These are phyloP conservation scores for Dione juno DNA, from an alignment of 2,888 invertebrate genomes.

Conservation along the genomic window DNA sequence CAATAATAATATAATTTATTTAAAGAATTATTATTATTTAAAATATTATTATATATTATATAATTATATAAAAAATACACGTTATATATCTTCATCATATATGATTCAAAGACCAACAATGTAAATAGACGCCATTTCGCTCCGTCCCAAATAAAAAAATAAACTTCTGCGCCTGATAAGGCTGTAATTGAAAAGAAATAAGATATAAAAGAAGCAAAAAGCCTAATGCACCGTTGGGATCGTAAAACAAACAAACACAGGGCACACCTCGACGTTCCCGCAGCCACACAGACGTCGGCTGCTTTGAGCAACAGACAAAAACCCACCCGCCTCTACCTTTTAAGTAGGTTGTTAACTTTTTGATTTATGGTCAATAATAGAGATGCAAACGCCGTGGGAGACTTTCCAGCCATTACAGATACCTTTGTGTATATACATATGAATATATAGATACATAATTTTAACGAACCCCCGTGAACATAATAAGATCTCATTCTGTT, in stretches of 20 bases:
- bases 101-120: neutral
- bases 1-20: too few species aligned
- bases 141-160: slow-evolving; percentile 53
- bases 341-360: slow-evolving; percentile 84
- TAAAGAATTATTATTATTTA: too few species aligned
- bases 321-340: slow-evolving; percentile 79
- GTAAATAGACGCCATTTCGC: slow-evolving; percentile 38
- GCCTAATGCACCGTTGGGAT: slow-evolving; percentile 80
- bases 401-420: slow-evolving; percentile 72
- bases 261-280: slow-evolving; percentile 65
- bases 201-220: slow-evolving; percentile 74
- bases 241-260: slow-evolving; percentile 81
- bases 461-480: slow-evolving; percentile 78
- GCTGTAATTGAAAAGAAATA: slow-evolving; percentile 74
- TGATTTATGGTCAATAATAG: slow-evolving; percentile 84
- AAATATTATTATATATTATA: too few species aligned
- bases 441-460: slow-evolving; percentile 67
- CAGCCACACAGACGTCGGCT: slow-evolving; percentile 71
- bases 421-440: slow-evolving; percentile 1
- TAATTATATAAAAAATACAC: too few species aligned
- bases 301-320: slow-evolving; percentile 80
- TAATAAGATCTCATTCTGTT: slow-evolving; percentile 73
- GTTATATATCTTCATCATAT: too few species aligned
- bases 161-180: slow-evolving; percentile 68
- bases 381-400: slow-evolving; percentile 82